phyloP scores from a whole-genome alignment of 2,113 vertebrate genomes.

The Sander lucioperca region DNA sequence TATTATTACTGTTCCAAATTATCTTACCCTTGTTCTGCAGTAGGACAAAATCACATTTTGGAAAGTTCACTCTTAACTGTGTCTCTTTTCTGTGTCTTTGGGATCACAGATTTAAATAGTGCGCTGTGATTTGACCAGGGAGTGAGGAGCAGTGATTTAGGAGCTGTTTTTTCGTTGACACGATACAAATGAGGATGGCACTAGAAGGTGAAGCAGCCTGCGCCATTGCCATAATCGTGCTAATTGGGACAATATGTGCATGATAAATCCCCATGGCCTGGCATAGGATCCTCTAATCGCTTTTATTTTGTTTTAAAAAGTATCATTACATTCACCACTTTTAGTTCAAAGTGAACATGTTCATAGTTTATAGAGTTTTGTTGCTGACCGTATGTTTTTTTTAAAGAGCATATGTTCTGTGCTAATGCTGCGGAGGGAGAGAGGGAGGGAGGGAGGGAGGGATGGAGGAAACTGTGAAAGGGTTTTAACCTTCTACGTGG shows the following conservation, averaged over 20 bases:
- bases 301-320: conserved; percentile 23
- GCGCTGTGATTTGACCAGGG: conserved; percentile 41
- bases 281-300: conserved; percentile 57
- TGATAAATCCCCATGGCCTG: conserved; percentile 69
- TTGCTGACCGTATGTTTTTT: conserved; percentile 71
- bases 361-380: conserved; percentile 41
- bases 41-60: conserved; percentile 8
- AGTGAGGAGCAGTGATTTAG: conserved; percentile 81
- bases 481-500: conserved; percentile 70
- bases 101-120: conserved; percentile 47
- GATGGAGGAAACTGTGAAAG: conserved; percentile 54
- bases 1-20: background rate
- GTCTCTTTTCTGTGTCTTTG: conserved; percentile 48
- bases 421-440: conserved; percentile 42
- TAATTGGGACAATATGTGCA: conserved; percentile 79
- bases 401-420: conserved; percentile 60
- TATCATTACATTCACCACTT: conserved; percentile 1
- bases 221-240: conserved; percentile 68
- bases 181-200: conserved; percentile 64
- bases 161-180: conserved; percentile 73
- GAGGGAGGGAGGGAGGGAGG: conserved; percentile 25
- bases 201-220: conserved; percentile 67
- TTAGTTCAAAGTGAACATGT: conserved; percentile 29
- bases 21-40: conserved; percentile 11
- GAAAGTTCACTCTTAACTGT: conserved; percentile 33